These are phyloP conservation scores for Malacoraja senta DNA, from an alignment of 2,797 vertebrate genomes.

Conservation along the genomic window DNA sequence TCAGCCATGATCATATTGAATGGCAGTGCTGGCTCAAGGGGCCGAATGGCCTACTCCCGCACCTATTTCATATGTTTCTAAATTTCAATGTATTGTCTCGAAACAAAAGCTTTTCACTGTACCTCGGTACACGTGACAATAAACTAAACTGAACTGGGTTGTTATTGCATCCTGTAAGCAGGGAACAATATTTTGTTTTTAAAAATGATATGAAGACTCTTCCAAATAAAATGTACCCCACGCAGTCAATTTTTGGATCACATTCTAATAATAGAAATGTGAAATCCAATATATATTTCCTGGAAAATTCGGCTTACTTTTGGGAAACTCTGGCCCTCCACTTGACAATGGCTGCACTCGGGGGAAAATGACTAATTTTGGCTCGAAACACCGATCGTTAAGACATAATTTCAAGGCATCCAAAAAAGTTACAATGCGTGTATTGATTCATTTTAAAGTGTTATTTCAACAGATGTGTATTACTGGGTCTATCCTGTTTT, in stretches of 20 bases:
- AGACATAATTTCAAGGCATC: neutral
- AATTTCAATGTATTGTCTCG: too few species aligned
- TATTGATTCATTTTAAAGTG: neutral
- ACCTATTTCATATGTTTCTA: too few species aligned
- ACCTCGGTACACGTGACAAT: too few species aligned
- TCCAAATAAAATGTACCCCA: neutral
- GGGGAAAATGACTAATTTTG: slow-evolving; percentile 10
- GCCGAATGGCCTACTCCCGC: too few species aligned
- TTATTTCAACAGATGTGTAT: neutral
- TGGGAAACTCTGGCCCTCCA: neutral
- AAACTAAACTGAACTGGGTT: too few species aligned
- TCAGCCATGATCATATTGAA: too few species aligned
- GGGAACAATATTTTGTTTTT: too few species aligned
- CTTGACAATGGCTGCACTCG: neutral
- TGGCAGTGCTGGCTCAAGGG: too few species aligned
- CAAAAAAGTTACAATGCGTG: slow-evolving; percentile 19
- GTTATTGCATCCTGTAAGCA: neutral
- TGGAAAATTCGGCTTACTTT: neutral
- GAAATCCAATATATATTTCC: slow-evolving; percentile 9
- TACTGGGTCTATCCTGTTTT: neutral
- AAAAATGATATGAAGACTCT: neutral
- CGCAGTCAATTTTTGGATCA: slow-evolving; percentile 1
- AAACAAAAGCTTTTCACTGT: too few species aligned
- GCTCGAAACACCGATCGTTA: neutral
- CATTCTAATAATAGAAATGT: slow-evolving; percentile 24